These are phyloP conservation scores for Parauchenoglanis punctatus DNA, from an alignment of 2,797 vertebrate species.

Conservation along the genomic window DNA sequence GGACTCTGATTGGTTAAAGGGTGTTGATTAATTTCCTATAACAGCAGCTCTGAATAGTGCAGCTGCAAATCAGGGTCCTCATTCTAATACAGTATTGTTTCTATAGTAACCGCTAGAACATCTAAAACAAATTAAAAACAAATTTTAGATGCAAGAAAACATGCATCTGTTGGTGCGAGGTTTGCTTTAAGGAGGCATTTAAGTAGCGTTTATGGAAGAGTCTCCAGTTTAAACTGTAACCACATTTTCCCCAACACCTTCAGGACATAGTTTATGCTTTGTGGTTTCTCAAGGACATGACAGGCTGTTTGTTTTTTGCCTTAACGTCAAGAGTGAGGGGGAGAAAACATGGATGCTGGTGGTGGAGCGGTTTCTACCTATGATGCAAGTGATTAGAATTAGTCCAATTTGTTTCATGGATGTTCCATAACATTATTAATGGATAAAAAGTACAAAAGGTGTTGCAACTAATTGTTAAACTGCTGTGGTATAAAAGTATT, in stretches of 20 bases:
- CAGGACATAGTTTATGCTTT: too few species aligned
- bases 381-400: background rate
- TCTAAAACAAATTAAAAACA: background rate
- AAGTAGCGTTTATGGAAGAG: background rate
- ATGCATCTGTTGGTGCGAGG: background rate
- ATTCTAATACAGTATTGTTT: background rate
- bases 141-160: background rate
- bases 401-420: background rate
- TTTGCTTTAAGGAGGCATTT: background rate
- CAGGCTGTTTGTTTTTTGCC: too few species aligned
- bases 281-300: too few species aligned
- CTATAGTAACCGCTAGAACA: background rate
- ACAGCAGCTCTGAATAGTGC: background rate
- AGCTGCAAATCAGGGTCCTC: background rate
- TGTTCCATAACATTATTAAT: background rate
- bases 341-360: too few species aligned
- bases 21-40: background rate
- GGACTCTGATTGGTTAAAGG: background rate
- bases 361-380: too few species aligned
- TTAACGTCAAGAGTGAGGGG: too few species aligned
- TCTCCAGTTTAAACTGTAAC: background rate
- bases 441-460: too few species aligned
- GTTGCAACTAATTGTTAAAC: background rate
- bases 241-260: too few species aligned
- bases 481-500: background rate